A percentile compares a stretch with the other conserved stretches of the same genome.
phyloP scores from a whole-genome alignment of 2,113 vertebrate species.

The Emydocephalus ijimae region DNA sequence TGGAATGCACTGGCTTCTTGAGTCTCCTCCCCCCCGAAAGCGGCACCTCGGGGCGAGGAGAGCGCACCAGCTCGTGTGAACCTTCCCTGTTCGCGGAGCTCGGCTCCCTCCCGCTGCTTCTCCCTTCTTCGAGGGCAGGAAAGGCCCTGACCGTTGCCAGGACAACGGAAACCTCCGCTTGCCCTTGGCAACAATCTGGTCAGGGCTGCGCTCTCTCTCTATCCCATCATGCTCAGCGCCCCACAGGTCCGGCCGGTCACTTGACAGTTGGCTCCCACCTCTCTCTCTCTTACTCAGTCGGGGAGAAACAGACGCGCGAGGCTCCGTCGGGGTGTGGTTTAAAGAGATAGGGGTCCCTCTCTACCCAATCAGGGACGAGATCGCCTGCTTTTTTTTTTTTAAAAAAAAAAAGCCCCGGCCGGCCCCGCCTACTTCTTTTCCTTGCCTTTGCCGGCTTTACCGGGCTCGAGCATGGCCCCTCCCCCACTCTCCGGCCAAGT shows the following conservation, averaged over 20 bases:
- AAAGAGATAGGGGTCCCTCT: background rate
- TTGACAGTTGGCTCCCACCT: slow-evolving; percentile 6
- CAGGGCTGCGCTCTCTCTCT: background rate
- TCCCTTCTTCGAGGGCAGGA: background rate
- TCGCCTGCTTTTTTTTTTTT: background rate
- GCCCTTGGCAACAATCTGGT: slow-evolving; percentile 25
- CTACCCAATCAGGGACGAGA: background rate
- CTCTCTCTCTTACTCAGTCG: background rate
- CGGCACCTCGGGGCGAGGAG: background rate
- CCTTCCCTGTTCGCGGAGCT: background rate
- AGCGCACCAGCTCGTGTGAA: background rate
- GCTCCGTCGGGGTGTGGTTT: slow-evolving; percentile 9
- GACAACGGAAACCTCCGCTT: slow-evolving; percentile 14
- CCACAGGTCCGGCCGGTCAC: background rate
- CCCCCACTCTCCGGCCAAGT: background rate
- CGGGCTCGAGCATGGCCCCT: slow-evolving; percentile 1
- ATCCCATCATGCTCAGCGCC: slow-evolving; percentile 11
- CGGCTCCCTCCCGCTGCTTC: background rate
- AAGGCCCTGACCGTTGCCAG: slow-evolving; percentile 30
- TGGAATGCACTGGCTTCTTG: background rate
- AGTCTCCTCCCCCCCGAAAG: fast-evolving
- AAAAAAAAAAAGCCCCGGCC: background rate
- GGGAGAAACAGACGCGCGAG: background rate
- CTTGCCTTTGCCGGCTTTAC: background rate
- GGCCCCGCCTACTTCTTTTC: background rate